Conservation (phyloP, 1,140 invertebrate genomes). For the Steinernema khuongi region DNA sequence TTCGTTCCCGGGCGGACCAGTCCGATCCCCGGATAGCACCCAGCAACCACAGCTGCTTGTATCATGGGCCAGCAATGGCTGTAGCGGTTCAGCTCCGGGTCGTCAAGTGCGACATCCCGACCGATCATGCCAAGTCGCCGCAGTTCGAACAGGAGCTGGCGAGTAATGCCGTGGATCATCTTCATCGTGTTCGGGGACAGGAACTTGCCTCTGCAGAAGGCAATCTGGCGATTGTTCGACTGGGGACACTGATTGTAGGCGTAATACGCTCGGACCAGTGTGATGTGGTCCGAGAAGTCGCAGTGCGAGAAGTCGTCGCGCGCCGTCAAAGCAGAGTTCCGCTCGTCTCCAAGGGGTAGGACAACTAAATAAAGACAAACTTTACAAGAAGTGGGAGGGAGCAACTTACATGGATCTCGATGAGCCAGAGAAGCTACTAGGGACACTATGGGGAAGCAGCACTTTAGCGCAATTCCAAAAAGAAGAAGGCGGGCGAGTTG, state of each 20-base stretch:
- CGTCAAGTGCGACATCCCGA: slow-evolving; percentile 26
- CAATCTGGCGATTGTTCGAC: slow-evolving; percentile 65
- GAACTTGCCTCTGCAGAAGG: slow-evolving; percentile 75
- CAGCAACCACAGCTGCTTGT: slow-evolving; percentile 56
- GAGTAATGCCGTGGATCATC: slow-evolving; percentile 67
- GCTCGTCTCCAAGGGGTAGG: slow-evolving; percentile 45
- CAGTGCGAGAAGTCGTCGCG: slow-evolving; percentile 71
- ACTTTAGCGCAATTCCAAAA: slow-evolving; percentile 82
- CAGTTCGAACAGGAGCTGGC: slow-evolving; percentile 48
- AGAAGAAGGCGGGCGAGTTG: slow-evolving; percentile 80
- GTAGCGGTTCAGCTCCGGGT: slow-evolving; percentile 34
- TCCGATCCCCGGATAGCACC: slow-evolving; percentile 55
- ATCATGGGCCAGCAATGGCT: slow-evolving; percentile 53
- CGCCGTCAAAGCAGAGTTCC: slow-evolving; percentile 62
- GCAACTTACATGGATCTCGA: slow-evolving; percentile 67
- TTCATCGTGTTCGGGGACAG: slow-evolving; percentile 78
- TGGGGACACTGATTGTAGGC: slow-evolving; percentile 45
- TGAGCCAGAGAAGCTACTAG: slow-evolving; percentile 79
- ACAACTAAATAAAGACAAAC: slow-evolving; percentile 39
- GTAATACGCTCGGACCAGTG: slow-evolving; percentile 77
- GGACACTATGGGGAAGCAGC: slow-evolving; percentile 85
- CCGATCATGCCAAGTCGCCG: slow-evolving; percentile 39
- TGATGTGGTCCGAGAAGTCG: slow-evolving; percentile 84
- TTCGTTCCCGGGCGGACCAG: slow-evolving; percentile 40
- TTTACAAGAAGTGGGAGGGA: neutral